Conservation (phyloP, 2,888 invertebrate genomes). For the Amblyjoppa proteus region DNA sequence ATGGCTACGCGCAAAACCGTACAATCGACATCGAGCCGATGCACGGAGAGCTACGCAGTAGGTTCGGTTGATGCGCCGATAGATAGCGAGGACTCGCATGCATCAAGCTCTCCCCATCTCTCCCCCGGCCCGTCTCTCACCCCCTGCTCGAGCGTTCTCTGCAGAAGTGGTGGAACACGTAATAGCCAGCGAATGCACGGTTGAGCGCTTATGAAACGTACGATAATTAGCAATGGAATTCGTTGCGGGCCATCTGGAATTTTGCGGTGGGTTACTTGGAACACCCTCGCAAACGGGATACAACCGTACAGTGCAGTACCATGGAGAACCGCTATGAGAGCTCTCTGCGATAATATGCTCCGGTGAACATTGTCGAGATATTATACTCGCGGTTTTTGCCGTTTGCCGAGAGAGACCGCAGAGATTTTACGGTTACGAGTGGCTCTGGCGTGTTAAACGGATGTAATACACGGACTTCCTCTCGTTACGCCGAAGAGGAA, state of each 20-base stretch:
- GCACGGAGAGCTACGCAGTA: not conserved
- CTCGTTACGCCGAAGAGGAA: not conserved
- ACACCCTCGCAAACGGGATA: not conserved
- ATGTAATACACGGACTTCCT: not conserved
- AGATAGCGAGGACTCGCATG: not conserved
- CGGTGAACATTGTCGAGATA: slow-evolving; percentile 61
- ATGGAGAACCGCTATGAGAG: slow-evolving; percentile 4
- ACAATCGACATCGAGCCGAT: not conserved
- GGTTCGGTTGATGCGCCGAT: slow-evolving; percentile 1
- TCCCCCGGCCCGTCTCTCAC: not conserved
- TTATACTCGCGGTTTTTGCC: slow-evolving; percentile 52
- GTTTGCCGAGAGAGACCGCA: not conserved
- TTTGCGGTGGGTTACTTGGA: slow-evolving; percentile 60
- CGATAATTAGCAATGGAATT: slow-evolving; percentile 71
- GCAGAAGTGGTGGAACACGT: slow-evolving; percentile 3
- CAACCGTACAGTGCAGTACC: too few species aligned
- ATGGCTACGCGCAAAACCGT: not conserved
- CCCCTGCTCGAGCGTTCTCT: not conserved
- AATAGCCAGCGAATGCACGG: slow-evolving; percentile 25
- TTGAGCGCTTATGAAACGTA: slow-evolving; percentile 66
- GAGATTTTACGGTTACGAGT: not conserved
- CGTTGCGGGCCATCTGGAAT: slow-evolving; percentile 67
- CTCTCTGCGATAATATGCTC: slow-evolving; percentile 50
- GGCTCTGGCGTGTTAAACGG: not conserved
- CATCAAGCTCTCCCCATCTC: not conserved